These are phyloP conservation scores for Stichodactyla helianthus DNA, from an alignment of 64 coral and sea anemone species.

Conservation along the genomic window DNA sequence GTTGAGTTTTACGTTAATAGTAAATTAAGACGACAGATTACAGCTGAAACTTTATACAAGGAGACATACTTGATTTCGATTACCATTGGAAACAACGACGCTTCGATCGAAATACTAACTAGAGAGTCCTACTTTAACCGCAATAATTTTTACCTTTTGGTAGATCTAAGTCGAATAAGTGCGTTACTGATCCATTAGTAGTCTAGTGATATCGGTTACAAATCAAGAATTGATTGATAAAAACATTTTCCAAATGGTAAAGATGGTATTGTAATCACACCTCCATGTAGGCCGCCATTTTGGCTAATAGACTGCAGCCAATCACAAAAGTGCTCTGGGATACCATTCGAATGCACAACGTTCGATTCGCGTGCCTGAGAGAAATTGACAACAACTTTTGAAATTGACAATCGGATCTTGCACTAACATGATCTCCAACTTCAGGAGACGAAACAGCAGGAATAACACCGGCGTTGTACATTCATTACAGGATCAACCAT, in stretches of 20 bases:
- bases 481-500: neutral
- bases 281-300: constrained; percentile 25
- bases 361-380: constrained; percentile 7
- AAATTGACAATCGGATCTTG: constrained; percentile 1
- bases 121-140: neutral
- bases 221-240: constrained; percentile 10
- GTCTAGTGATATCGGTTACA: neutral
- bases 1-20: neutral
- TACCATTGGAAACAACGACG: constrained; percentile 25
- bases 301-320: constrained; percentile 11
- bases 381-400: constrained; percentile 25
- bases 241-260: neutral
- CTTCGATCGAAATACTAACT: constrained; percentile 17
- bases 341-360: constrained; percentile 23
- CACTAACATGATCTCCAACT: neutral
- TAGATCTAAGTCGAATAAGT: neutral
- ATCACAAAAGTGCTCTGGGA: constrained; percentile 2
- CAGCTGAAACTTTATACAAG: neutral
- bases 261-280: neutral
- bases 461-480: neutral
- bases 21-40: neutral
- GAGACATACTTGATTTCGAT: neutral
- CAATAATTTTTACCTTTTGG: neutral
- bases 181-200: neutral
- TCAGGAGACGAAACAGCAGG: neutral